phyloP scores from a whole-genome alignment of 1,140 invertebrate species.

The Heliconius congener region DNA sequence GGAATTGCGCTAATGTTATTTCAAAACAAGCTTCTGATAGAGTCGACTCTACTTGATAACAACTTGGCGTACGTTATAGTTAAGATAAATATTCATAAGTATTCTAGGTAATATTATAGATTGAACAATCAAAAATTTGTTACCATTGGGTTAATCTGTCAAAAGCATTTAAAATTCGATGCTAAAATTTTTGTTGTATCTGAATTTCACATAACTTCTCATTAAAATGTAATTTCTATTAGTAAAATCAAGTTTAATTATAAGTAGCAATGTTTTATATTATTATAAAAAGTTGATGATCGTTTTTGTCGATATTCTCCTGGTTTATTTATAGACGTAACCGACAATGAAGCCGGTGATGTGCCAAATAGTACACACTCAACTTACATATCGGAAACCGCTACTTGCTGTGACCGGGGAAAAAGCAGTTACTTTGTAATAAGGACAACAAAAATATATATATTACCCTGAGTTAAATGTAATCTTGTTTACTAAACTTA shows the following conservation, averaged over 20 bases:
- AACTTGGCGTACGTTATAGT: neutral
- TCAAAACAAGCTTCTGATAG: conserved; percentile 8
- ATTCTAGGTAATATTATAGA: no score
- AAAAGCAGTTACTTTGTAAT: neutral
- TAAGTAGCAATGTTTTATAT: no score
- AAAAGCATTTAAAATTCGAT: no score
- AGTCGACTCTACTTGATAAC: neutral
- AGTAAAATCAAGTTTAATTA: no score
- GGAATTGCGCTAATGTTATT: conserved; percentile 5
- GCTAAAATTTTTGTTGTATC: no score
- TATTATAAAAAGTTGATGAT: neutral
- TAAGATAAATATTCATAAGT: neutral
- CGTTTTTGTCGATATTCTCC: neutral
- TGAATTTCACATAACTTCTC: no score
- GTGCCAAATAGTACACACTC: neutral
- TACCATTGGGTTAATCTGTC: no score
- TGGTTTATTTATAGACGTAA: neutral
- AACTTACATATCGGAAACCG: neutral
- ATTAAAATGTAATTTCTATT: no score
- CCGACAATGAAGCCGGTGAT: neutral
- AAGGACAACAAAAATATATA: neutral
- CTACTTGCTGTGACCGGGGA: neutral
- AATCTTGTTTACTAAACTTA: no score
- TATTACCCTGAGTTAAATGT: neutral
- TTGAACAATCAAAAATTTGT: no score